Evolutionary conservation across 1,140 invertebrate species (phyloP).

Genomic region (Latrodectus geometricus): DNA sequence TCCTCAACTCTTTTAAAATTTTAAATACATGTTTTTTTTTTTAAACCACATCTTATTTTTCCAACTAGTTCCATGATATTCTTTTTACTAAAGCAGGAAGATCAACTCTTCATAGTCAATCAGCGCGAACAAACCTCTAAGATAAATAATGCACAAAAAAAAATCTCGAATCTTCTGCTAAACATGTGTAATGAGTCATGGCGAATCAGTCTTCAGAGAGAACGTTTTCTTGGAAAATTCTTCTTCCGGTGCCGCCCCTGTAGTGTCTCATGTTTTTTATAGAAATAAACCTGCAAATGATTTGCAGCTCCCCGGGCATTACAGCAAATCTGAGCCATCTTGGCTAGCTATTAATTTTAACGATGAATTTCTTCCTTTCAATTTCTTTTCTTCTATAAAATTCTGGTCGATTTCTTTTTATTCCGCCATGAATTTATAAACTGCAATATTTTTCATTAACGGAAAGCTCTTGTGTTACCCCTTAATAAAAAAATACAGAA

Average conservation of each 20-base stretch:
- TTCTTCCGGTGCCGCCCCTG: background rate
- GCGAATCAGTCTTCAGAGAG: background rate
- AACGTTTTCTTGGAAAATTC: background rate
- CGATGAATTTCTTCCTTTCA: too few relatives aligned
- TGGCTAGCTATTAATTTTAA: too few relatives aligned
- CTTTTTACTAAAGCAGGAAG: slow-evolving; percentile 23
- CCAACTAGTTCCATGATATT: too few relatives aligned
- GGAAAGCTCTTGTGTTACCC: background rate
- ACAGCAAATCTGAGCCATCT: too few relatives aligned
- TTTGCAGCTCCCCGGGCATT: background rate
- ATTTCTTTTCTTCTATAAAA: too few relatives aligned
- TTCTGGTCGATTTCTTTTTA: too few relatives aligned
- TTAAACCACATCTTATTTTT: too few relatives aligned
- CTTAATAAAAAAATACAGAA: too few relatives aligned
- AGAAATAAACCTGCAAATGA: background rate
- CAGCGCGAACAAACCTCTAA: background rate
- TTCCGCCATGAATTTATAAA: too few relatives aligned
- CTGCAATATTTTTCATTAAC: background rate
- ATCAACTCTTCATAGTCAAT: slow-evolving; percentile 35
- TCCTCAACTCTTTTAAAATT: too few relatives aligned
- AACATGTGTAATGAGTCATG: slow-evolving; percentile 35
- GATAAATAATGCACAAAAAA: slow-evolving; percentile 37
- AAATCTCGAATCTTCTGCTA: background rate
- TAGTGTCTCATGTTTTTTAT: background rate
- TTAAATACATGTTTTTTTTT: too few relatives aligned